Base-by-base conservation (phyloP, 1,140 invertebrate species). In the Gryllus bimaculatus region DNA sequence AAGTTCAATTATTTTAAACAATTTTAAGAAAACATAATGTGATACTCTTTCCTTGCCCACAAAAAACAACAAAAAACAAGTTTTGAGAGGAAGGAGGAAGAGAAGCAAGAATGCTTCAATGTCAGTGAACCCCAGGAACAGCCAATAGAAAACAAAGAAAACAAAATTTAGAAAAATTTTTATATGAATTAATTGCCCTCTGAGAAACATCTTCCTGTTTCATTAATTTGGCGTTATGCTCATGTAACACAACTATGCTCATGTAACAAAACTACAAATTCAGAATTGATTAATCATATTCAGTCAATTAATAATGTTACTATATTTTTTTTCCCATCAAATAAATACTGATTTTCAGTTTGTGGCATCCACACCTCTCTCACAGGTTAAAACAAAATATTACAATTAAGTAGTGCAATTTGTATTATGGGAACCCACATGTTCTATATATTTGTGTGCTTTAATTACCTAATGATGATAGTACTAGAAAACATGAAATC, bases 241-340 rank as follows among this genome's bases (percentile, higher is more conserved):
- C 26, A 39, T n/a, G n/a, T n/a, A n/a, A n/a, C n/a, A n/a, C n/a
- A 13, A 73, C 15, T 18, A 73, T 18, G 15, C 15, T 18, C 15
- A 73, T 18, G 73, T 5, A 20, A 73, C 15, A 18, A 73, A 73
- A 18, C 20, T 18, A 18, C 20, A 20, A 20, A 18, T 73, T 18
- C 20, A 73, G 15, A 20, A 73, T 18, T 73, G 15, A 20, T 18
- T 18, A 73, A 73, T 18, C 73, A 73, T 18, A 73, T 73, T 18
- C 73, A 73, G 73, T 73, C 20, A 20, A 73, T 18, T 73, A 73
- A 73, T 3, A 18, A 73, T 78, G 77, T 78, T 12, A 78, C 20
- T 78, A n/a, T 5, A 48, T 54, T 8, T 8, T 54, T 8, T 78
- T 47, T 20, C 20, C 12, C 18, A 77, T 77, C 48, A 77, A 47